Evolutionary conservation across 1,140 invertebrate species (phyloP), one percentile per base, ranked within the genome.

Genomic region (Atta texana): DNA sequence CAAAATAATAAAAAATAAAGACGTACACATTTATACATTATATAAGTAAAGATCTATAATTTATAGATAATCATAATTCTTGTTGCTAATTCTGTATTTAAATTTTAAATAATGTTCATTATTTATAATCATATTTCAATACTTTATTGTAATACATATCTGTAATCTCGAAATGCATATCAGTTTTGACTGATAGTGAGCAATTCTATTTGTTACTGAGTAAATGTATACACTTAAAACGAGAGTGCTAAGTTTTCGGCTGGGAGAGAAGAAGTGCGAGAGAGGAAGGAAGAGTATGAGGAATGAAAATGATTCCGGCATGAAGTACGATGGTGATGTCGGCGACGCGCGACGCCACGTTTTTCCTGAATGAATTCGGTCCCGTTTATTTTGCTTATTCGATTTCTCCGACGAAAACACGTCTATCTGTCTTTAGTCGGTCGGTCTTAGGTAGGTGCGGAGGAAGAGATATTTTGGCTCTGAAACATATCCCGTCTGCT

Each of bases 321-420:
- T 53, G 51, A 80, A 75, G 69, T 21, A 84, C 69, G 80, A 84
- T 44, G 69, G 69, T 63, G 69, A 76, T 61, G 81, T 85, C 24
- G 71, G 66, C 86, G 86, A 85, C 80, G 77, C 49, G 66, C 86
- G 86, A 85, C 80, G 77, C 49, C 64, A 34, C 49, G 68, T 82
- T 69, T 69, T 82, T 74, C 75, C 34, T 63, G 66, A 75, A 88
- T 85, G 84, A 85, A 61, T 86, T 88, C 57, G 75, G 74, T 71
- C 75, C 74, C 86, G 85, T 86, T 88, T 88, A 89, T 89, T 88
- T 74, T 75, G 80, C 80, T 84, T 84, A 84, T 84, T 84, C 80
- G 69, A 84, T 84, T 61, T 69, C 80, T 44, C 69, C 80, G 69
- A 84, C 80, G 80, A 84, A 84, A 84, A 84, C 80, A 84, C 24